These are phyloP conservation scores for Apis florea DNA, from an alignment of 1,140 invertebrate species.

Conservation along the genomic window DNA sequence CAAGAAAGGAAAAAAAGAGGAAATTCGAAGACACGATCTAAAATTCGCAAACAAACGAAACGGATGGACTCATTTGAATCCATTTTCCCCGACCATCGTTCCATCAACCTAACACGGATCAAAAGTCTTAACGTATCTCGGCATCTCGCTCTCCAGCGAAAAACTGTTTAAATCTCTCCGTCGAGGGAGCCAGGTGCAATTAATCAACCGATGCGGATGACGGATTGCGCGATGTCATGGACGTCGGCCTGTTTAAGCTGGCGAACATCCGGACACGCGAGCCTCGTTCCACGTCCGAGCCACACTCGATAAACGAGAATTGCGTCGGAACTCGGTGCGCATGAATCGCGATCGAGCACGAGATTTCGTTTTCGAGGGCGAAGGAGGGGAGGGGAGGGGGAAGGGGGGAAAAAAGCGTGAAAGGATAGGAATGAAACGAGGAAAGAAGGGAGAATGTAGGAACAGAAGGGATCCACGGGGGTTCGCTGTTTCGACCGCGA, in stretches of 20 bases:
- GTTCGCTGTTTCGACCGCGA: constrained; percentile 37
- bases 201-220: constrained; percentile 46
- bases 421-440: not conserved
- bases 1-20: no score
- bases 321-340: constrained; percentile 46
- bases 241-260: constrained; percentile 52
- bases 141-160: not conserved
- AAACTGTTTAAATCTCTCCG: constrained; percentile 1
- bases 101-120: no score
- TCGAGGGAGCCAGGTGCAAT: not conserved
- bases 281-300: constrained; percentile 25
- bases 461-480: not conserved
- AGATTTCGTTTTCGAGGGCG: constrained; percentile 34
- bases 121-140: not conserved
- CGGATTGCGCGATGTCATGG: constrained; percentile 43
- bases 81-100: no score
- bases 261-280: constrained; percentile 47
- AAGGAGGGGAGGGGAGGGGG: not conserved
- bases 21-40: no score
- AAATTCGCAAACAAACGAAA: no score
- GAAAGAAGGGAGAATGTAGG: not conserved
- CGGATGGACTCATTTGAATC: no score
- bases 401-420: no score
- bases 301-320: constrained; percentile 64
- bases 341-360: constrained; percentile 53